A percentile compares a stretch with the other conserved stretches of the same genome.
phyloP scores from a whole-genome alignment of 30 jellyfish, hydroid and myxozoan species.

The Mastigias papua region DNA sequence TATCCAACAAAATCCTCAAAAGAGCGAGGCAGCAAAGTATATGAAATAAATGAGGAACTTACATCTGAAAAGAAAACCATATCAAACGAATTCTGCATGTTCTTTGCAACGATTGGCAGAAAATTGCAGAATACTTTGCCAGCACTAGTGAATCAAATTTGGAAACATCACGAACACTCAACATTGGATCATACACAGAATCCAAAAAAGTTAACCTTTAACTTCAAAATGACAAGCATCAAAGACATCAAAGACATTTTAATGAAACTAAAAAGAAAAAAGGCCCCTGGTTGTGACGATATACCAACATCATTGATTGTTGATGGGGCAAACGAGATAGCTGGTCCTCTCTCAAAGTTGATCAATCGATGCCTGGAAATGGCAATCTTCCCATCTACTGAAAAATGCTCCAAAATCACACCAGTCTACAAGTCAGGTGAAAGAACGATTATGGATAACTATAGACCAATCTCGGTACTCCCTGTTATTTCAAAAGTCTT shows the following conservation, averaged over 20 bases:
- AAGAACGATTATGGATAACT: constrained; percentile 48
- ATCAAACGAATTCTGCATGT: constrained; percentile 42
- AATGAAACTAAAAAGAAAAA: constrained; percentile 34
- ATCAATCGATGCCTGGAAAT: constrained; percentile 17
- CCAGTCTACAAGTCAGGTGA: constrained; percentile 59
- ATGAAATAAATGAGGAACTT: constrained; percentile 38
- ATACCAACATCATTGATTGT: constrained; percentile 43
- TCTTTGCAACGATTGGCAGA: constrained; percentile 41
- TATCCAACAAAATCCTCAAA: constrained; percentile 45
- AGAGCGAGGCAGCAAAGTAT: constrained; percentile 30
- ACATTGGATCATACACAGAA: constrained; percentile 26
- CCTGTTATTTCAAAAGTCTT: constrained; percentile 30
- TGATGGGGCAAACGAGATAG: constrained; percentile 45
- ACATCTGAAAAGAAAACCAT: constrained; percentile 40
- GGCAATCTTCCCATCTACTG: constrained; percentile 51
- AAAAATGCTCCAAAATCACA: constrained; percentile 34
- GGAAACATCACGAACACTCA: constrained; percentile 48
- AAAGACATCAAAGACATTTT: constrained; percentile 36
- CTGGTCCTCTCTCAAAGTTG: constrained; percentile 51
- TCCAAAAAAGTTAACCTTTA: constrained; percentile 21
- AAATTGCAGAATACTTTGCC: constrained; percentile 33
- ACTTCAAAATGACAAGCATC: constrained; percentile 16
- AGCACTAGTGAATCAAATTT: constrained; percentile 9
- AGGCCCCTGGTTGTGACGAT: constrained; percentile 35
- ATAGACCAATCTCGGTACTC: constrained; percentile 53